Percentiles rank a stretch among this genome's conserved stretches.
Conservation (phyloP, 2,888 invertebrate species). For the Congeria kusceri region DNA sequence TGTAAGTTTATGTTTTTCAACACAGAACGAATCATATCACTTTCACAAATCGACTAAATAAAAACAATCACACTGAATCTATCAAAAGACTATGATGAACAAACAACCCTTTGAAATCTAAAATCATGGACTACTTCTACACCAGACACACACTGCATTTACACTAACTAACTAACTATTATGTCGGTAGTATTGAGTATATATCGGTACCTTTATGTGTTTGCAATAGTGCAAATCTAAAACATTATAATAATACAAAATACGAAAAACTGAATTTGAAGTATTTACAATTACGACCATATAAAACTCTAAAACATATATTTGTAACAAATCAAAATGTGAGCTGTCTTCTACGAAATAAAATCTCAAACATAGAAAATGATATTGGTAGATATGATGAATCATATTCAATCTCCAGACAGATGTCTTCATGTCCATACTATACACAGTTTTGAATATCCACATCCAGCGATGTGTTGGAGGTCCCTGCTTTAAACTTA, state of each 20-base stretch:
- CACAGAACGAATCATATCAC: background rate
- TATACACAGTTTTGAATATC: too few relatives aligned
- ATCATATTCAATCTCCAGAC: background rate
- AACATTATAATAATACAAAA: background rate
- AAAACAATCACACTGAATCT: background rate
- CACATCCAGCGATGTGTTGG: too few relatives aligned
- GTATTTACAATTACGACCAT: background rate
- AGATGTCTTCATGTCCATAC: background rate
- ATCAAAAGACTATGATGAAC: background rate
- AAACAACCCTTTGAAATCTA: background rate
- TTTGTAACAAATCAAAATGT: slow-evolving; percentile 3
- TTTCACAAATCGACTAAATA: background rate
- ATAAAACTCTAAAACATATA: slow-evolving; percentile 9
- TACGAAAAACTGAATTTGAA: background rate
- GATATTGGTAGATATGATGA: too few relatives aligned
- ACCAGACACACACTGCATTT: background rate
- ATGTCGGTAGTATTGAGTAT: slow-evolving; percentile 54
- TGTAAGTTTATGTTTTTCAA: background rate
- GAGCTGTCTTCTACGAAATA: slow-evolving; percentile 5
- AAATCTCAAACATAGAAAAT: too few relatives aligned
- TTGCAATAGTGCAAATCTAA: slow-evolving; percentile 22
- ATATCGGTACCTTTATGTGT: slow-evolving; percentile 43
- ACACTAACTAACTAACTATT: slow-evolving; percentile 29
- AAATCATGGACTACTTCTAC: too few relatives aligned
- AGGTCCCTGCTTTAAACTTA: too few relatives aligned